A percentile compares a stretch with the other conserved stretches of the same genome.
Evolutionary conservation across 2,113 vertebrate genomes (phyloP).

Genomic region (Clarias magur): DNA sequence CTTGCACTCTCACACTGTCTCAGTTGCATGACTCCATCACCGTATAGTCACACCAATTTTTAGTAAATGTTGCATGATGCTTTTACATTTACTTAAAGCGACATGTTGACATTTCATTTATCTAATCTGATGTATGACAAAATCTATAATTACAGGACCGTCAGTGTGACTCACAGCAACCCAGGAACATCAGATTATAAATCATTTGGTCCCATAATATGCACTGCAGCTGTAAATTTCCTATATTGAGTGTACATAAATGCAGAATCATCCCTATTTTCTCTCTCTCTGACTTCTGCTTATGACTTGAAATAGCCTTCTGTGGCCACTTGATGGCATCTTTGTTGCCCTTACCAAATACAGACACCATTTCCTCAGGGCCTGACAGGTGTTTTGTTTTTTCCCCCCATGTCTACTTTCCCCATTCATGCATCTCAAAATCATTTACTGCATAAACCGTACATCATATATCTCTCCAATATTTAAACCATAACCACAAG

Average conservation of each 20-base stretch:
- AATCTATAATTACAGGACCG: not conserved
- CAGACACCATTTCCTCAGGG: slow-evolving; percentile 25
- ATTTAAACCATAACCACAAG: not conserved
- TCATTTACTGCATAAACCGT: not conserved
- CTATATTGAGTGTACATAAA: not conserved
- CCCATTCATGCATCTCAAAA: not conserved
- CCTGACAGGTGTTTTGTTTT: not conserved
- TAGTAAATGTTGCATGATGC: not conserved
- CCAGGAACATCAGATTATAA: not conserved
- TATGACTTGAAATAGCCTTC: slow-evolving; percentile 48
- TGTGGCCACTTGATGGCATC: slow-evolving; percentile 64
- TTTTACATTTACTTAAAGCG: too few relatives aligned
- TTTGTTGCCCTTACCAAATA: slow-evolving; percentile 48
- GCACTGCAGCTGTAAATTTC: too few relatives aligned
- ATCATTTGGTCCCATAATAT: not conserved
- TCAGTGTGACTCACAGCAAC: not conserved
- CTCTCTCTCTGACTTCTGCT: not conserved
- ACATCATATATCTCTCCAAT: not conserved
- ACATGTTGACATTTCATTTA: not conserved
- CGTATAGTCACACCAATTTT: too few relatives aligned
- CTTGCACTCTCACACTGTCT: not conserved
- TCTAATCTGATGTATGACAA: not conserved
- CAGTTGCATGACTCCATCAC: too few relatives aligned
- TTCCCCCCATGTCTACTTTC: not conserved
- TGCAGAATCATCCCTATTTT: not conserved